These are phyloP conservation scores for Timema cristinae DNA, from an alignment of 2,888 invertebrate genomes.

Conservation along the genomic window DNA sequence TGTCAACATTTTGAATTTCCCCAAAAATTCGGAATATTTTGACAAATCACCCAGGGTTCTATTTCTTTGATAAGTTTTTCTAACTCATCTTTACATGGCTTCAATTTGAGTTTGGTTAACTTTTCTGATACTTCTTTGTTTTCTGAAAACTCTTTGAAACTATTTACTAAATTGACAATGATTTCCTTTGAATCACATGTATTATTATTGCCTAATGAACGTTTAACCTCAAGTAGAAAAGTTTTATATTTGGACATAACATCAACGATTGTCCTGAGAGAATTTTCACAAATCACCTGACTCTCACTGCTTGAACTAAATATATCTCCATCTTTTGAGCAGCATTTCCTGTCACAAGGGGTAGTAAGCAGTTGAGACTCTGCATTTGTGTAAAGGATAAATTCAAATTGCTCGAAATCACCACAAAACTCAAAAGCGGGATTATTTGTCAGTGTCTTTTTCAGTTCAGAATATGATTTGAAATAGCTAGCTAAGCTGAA, in stretches of 20 bases:
- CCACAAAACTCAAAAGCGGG: slow-evolving; percentile 3
- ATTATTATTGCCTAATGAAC: neutral
- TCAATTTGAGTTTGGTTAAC: slow-evolving; percentile 3
- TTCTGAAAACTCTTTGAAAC: neutral
- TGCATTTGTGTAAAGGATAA: slow-evolving; percentile 10
- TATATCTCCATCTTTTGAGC: neutral
- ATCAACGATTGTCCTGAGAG: neutral
- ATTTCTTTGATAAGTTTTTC: slow-evolving; percentile 12
- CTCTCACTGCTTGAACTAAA: slow-evolving; percentile 5
- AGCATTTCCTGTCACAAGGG: neutral
- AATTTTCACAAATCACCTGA: neutral
- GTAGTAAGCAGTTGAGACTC: neutral
- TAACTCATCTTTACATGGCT: neutral
- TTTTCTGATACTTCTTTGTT: slow-evolving; percentile 1
- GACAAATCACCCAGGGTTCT: slow-evolving; percentile 1
- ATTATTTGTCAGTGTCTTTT: slow-evolving; percentile 3
- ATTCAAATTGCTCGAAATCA: slow-evolving; percentile 1
- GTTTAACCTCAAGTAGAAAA: neutral
- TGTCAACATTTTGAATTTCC: slow-evolving; percentile 9
- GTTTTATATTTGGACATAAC: neutral
- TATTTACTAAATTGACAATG: neutral
- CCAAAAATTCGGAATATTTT: slow-evolving; percentile 4
- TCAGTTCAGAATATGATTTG: slow-evolving; percentile 10
- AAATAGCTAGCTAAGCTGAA: slow-evolving; percentile 8
- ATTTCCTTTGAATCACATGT: neutral